Percentiles rank a stretch among this genome's conserved stretches.
Evolutionary conservation across 2,113 vertebrate species (phyloP).

Genomic region (Pseudonaja textilis): DNA sequence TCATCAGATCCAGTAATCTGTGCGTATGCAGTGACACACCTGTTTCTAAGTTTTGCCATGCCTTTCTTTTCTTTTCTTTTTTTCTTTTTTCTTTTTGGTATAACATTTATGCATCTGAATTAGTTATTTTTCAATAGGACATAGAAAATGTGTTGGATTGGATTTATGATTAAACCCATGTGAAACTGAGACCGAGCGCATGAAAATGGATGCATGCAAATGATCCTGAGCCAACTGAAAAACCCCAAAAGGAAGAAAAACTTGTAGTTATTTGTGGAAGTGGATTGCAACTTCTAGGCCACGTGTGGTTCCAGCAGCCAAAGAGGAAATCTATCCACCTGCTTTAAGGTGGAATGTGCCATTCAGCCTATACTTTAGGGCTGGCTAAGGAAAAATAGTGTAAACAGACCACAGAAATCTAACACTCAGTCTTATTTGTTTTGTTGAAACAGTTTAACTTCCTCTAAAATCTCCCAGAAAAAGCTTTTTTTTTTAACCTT

Average conservation of each 20-base stretch:
- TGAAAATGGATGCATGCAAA: not conserved
- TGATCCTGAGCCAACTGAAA: not conserved
- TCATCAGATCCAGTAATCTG: not conserved
- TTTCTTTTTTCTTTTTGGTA: not conserved
- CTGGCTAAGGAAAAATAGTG: not conserved
- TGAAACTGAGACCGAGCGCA: not conserved
- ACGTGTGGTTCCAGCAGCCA: slow-evolving; percentile 5
- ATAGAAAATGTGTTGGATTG: not conserved
- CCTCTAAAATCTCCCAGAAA: not conserved
- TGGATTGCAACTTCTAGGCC: not conserved
- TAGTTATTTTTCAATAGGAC: not conserved
- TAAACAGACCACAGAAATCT: not conserved
- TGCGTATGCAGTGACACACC: not conserved
- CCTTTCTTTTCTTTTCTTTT: not conserved
- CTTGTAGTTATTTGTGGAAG: not conserved
- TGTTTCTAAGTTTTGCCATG: not conserved
- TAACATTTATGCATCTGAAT: not conserved
- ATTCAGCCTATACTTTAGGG: not conserved
- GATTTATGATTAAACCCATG: not conserved
- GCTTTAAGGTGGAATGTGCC: not conserved
- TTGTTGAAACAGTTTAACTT: not conserved
- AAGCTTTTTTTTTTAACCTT: not conserved
- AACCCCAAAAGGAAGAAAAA: not conserved
- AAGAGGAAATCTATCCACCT: not conserved
- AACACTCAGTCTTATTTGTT: not conserved